These are phyloP conservation scores for Drepana falcataria DNA, from an alignment of 2,888 invertebrate species.

Conservation along the genomic window DNA sequence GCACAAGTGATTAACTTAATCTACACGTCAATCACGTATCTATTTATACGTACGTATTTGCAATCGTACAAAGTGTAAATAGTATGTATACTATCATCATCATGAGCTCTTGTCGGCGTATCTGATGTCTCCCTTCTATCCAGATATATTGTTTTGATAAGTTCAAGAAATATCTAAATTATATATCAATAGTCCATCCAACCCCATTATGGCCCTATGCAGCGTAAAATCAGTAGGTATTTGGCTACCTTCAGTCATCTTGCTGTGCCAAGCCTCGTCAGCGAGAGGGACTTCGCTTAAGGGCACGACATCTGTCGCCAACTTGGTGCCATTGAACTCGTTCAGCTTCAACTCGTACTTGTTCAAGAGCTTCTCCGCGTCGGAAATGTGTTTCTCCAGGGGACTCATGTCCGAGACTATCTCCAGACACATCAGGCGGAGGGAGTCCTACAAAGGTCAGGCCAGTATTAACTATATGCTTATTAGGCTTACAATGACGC, in stretches of 20 bases:
- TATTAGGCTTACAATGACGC: too few relatives aligned
- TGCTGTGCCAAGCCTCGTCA: slow-evolving; percentile 73
- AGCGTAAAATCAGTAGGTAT: not conserved
- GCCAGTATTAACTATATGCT: not conserved
- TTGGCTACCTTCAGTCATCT: slow-evolving; percentile 62
- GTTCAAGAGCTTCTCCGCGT: slow-evolving; percentile 75
- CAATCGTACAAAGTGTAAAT: too few relatives aligned
- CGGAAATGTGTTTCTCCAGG: slow-evolving; percentile 58
- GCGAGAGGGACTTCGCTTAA: slow-evolving; percentile 64
- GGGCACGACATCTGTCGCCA: slow-evolving; percentile 58
- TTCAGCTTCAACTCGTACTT: slow-evolving; percentile 78
- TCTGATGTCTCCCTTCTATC: too few relatives aligned
- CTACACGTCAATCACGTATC: too few relatives aligned
- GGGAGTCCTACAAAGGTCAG: slow-evolving; percentile 39
- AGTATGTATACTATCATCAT: too few relatives aligned
- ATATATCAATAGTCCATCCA: too few relatives aligned
- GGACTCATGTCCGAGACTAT: slow-evolving; percentile 51
- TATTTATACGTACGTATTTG: too few relatives aligned
- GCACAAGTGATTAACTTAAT: too few relatives aligned
- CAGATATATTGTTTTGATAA: too few relatives aligned
- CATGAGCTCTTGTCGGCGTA: too few relatives aligned
- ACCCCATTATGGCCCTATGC: too few relatives aligned
- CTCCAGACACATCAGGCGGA: slow-evolving; percentile 53
- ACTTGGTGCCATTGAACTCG: slow-evolving; percentile 61
- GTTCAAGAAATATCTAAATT: too few relatives aligned